Conservation (phyloP, 2,888 invertebrate species). For the Tipula unca region DNA sequence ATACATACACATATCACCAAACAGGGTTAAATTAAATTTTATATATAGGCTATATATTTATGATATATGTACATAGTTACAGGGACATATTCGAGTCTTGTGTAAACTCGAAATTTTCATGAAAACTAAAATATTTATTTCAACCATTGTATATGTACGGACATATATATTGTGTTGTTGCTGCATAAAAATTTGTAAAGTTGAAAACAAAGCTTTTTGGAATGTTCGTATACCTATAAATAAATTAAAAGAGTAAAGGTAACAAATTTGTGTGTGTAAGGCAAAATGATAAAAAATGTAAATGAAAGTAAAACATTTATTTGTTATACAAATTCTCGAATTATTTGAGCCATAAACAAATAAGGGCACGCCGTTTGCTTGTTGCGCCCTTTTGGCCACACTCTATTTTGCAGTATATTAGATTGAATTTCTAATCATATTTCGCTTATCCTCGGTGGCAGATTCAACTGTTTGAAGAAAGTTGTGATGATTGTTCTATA, state of each 20-base stretch:
- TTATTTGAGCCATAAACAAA: too few relatives aligned
- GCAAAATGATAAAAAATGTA: not conserved
- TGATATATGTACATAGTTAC: too few relatives aligned
- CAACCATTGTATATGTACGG: not conserved
- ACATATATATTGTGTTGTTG: too few relatives aligned
- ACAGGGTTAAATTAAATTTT: not conserved
- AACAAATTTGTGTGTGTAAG: not conserved
- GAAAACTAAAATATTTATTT: not conserved
- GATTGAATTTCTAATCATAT: too few relatives aligned
- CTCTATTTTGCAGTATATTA: too few relatives aligned
- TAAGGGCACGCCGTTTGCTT: too few relatives aligned
- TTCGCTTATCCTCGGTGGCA: too few relatives aligned
- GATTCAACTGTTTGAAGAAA: too few relatives aligned
- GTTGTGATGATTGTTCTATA: too few relatives aligned
- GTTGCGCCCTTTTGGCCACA: too few relatives aligned
- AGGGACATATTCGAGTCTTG: not conserved
- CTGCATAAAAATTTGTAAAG: not conserved
- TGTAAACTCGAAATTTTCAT: not conserved
- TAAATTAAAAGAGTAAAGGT: not conserved
- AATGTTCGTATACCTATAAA: not conserved
- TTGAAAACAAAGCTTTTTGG: not conserved
- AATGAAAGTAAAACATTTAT: constrained; percentile 1
- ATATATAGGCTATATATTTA: not conserved
- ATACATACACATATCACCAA: not conserved
- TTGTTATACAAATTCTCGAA: too few relatives aligned